These are phyloP conservation scores for Stratiomys singularior DNA, from an alignment of 2,888 invertebrate species.

Conservation along the genomic window DNA sequence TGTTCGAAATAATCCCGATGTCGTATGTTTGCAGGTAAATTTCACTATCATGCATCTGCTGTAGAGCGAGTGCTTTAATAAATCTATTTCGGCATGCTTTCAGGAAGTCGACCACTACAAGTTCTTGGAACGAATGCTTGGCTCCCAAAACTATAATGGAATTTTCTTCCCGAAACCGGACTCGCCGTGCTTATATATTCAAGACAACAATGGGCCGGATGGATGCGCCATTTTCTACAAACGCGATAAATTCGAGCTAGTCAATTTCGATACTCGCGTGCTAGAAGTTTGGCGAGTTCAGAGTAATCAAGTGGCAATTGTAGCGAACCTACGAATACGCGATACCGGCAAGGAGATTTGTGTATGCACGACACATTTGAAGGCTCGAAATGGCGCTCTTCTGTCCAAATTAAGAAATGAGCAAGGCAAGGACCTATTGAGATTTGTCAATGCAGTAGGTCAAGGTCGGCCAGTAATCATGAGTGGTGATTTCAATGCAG, in stretches of 20 bases:
- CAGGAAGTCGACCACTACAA: slow-evolving; percentile 82
- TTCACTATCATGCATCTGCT: not conserved
- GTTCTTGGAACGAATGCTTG: slow-evolving; percentile 72
- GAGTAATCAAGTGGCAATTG: slow-evolving; percentile 77
- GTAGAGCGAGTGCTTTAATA: not conserved
- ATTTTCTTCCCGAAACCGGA: slow-evolving; percentile 81
- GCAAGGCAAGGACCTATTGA: slow-evolving; percentile 75
- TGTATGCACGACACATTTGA: slow-evolving; percentile 78
- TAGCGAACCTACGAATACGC: slow-evolving; percentile 68
- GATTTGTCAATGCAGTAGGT: slow-evolving; percentile 68
- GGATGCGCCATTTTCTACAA: slow-evolving; percentile 82
- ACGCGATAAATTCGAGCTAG: slow-evolving; percentile 71
- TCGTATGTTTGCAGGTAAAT: slow-evolving; percentile 76
- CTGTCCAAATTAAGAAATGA: slow-evolving; percentile 75
- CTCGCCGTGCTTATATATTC: slow-evolving; percentile 78
- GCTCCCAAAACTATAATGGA: slow-evolving; percentile 74
- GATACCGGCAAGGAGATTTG: slow-evolving; percentile 71
- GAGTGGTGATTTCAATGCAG: slow-evolving; percentile 82
- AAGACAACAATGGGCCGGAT: slow-evolving; percentile 79
- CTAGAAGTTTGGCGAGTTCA: slow-evolving; percentile 79
- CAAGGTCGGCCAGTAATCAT: slow-evolving; percentile 71
- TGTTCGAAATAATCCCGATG: slow-evolving; percentile 73
- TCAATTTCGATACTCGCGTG: slow-evolving; percentile 70
- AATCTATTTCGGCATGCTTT: slow-evolving; percentile 41
- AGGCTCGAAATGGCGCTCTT: slow-evolving; percentile 76